Conservation (phyloP, 2,888 invertebrate genomes). For the Caenorhabditis virilis region DNA sequence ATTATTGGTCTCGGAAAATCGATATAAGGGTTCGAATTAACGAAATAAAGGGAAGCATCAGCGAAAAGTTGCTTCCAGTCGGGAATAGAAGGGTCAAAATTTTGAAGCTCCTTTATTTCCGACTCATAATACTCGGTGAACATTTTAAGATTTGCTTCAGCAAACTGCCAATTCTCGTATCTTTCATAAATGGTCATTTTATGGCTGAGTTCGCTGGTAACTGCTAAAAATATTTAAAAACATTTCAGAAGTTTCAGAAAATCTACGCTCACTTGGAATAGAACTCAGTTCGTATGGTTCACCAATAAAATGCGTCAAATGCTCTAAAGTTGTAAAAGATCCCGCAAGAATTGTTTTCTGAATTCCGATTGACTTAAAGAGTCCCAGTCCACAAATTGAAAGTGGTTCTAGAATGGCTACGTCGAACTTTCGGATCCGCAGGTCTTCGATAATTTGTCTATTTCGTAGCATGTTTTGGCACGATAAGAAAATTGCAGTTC, state of each 20-base stretch:
- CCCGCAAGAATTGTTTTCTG: conserved; percentile 3
- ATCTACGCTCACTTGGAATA: not conserved
- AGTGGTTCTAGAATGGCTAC: conserved; percentile 3
- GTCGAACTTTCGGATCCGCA: conserved; percentile 5
- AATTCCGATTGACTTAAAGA: conserved; percentile 1
- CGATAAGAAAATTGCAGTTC: no score
- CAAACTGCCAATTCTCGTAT: not conserved
- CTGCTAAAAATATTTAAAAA: not conserved
- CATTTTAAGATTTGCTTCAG: not conserved
- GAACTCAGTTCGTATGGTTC: conserved; percentile 2
- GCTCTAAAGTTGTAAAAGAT: not conserved
- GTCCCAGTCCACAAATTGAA: conserved; percentile 5
- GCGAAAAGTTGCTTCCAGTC: not conserved
- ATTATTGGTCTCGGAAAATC: no score
- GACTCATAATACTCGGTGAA: not conserved
- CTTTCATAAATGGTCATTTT: not conserved
- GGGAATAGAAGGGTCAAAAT: not conserved
- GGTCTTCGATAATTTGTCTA: no score
- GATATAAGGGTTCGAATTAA: not conserved
- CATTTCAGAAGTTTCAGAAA: not conserved
- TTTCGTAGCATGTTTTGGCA: no score
- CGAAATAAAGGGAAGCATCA: conserved; percentile 3
- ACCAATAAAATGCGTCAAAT: not conserved
- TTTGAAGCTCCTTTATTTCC: not conserved
- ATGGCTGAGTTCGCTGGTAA: not conserved